These are phyloP conservation scores for Belgica antarctica DNA, from an alignment of 2,888 invertebrate genomes.

Conservation along the genomic window DNA sequence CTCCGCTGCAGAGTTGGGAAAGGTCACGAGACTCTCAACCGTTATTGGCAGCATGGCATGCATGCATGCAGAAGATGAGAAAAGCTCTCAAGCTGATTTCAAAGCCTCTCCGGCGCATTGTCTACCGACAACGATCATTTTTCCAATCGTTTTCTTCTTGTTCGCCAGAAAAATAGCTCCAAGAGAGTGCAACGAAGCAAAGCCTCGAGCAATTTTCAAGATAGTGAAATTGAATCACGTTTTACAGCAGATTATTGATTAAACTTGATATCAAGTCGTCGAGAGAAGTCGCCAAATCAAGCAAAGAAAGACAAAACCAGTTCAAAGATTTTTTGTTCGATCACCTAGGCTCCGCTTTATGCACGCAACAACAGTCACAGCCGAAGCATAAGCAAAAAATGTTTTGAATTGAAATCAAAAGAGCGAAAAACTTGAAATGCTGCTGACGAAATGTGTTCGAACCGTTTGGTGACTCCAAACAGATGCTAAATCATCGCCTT, in stretches of 20 bases:
- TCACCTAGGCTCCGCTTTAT: not conserved
- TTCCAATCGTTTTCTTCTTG: not conserved
- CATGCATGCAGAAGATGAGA: not conserved
- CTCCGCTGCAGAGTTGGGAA: not conserved
- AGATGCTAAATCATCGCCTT: conserved; percentile 14
- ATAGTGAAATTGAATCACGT: conserved; percentile 42
- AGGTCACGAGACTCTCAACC: conserved; percentile 26
- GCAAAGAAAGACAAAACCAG: not conserved
- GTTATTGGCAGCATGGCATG: not conserved
- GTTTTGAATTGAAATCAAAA: conserved; percentile 18
- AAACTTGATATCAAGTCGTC: conserved; percentile 36
- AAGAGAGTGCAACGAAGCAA: too few relatives aligned
- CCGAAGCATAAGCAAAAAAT: not conserved
- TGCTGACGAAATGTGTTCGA: conserved; percentile 16
- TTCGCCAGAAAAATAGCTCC: too few relatives aligned
- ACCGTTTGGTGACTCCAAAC: conserved; percentile 14
- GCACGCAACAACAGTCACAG: not conserved
- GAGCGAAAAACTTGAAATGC: not conserved
- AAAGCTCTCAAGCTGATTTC: not conserved
- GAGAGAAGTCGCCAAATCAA: not conserved
- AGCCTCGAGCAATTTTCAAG: not conserved
- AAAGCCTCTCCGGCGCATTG: conserved; percentile 8
- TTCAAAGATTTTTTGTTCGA: conserved; percentile 2
- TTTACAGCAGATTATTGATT: conserved; percentile 27
- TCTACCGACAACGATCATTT: conserved; percentile 18